Percentiles rank a stretch among this genome's conserved stretches.
phyloP scores from a whole-genome alignment of 2,888 invertebrate genomes.

The Malacosoma neustria region DNA sequence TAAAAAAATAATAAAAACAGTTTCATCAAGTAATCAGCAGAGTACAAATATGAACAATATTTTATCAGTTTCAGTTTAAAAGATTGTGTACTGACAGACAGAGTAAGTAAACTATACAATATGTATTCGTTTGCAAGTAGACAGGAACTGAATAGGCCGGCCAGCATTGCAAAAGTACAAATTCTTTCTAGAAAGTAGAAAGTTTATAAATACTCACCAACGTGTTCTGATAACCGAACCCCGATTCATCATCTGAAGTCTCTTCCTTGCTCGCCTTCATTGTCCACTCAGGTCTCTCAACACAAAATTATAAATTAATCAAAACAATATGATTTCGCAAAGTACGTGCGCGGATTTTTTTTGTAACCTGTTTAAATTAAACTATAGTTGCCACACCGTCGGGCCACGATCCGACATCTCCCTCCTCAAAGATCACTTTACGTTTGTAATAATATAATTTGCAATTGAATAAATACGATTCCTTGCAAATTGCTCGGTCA shows the following conservation, averaged over 20 bases:
- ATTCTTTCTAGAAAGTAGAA: constrained; percentile 45
- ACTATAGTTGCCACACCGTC: constrained; percentile 36
- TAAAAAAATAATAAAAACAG: background rate
- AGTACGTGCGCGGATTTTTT: constrained; percentile 23
- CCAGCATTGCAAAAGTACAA: background rate
- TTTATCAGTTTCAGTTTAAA: background rate
- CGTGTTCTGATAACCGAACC: constrained; percentile 81
- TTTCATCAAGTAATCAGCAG: background rate
- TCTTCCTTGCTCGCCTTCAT: constrained; percentile 63
- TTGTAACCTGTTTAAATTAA: constrained; percentile 21
- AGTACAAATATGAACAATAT: background rate
- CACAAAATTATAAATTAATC: constrained; percentile 30
- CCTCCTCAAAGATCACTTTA: constrained; percentile 30
- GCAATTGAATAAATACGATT: constrained; percentile 66
- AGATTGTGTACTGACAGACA: background rate
- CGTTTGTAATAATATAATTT: constrained; percentile 47
- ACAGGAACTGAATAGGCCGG: background rate
- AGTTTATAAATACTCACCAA: constrained; percentile 73
- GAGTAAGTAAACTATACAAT: background rate
- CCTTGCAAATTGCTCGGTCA: constrained; percentile 52
- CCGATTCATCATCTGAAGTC: constrained; percentile 75
- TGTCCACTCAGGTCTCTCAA: constrained; percentile 31
- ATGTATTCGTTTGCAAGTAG: background rate
- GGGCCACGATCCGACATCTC: constrained; percentile 37
- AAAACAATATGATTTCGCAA: constrained; percentile 38